Conservation (phyloP, 2,113 vertebrate genomes). For the Brachypteracias leptosomus region DNA sequence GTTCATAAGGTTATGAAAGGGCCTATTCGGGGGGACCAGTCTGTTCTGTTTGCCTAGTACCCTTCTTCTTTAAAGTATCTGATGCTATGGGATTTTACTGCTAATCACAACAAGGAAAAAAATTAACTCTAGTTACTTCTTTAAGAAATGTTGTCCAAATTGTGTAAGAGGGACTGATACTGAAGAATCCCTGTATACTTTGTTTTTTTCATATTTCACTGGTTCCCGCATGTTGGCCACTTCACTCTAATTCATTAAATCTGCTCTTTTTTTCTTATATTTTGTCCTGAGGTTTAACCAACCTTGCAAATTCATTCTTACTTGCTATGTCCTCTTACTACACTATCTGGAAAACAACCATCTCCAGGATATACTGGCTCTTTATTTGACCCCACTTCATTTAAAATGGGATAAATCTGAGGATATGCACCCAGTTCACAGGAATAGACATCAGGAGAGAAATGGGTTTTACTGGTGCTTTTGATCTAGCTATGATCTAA, state of each 20-base stretch:
- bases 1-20: background rate
- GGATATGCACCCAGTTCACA: background rate
- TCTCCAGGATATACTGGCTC: background rate
- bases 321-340: background rate
- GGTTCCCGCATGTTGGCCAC: rapidly evolving
- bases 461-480: background rate
- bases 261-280: background rate
- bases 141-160: background rate
- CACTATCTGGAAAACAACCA: background rate
- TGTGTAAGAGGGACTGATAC: background rate
- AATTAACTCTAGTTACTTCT: background rate
- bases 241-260: background rate
- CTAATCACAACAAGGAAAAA: background rate
- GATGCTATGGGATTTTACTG: background rate
- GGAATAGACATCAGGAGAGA: background rate
- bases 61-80: background rate
- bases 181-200: background rate
- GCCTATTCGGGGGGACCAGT: background rate
- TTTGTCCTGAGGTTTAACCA: background rate
- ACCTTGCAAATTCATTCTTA: background rate
- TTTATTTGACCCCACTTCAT: background rate
- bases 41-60: background rate
- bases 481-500: background rate
- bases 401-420: background rate
- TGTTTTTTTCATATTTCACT: background rate